Evolutionary conservation across 2,113 vertebrate genomes (phyloP).

Genomic region (human): GRCh38 chr1:29121001-29121500

Average conservation of each 20-base stretch:
- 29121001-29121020: constrained; percentile 76
- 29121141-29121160: constrained; percentile 79
- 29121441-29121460: constrained; percentile 96
- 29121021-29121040: constrained; percentile 72
- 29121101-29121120: constrained; percentile 68
- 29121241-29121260: constrained; percentile 78
- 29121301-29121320: constrained; percentile 82
- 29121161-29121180: constrained; percentile 82
- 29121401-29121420: constrained; percentile 97
- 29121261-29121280: constrained; percentile 85
- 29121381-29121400: constrained; percentile 92
- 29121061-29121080: constrained; percentile 75
- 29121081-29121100: constrained; percentile 58
- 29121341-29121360: constrained; percentile 79
- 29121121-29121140: constrained; percentile 50
- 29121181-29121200: constrained; percentile 79
- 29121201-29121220: constrained; percentile 78
- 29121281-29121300: constrained; percentile 73
- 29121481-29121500: constrained; percentile 93
- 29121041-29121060: constrained; percentile 86
- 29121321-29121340: constrained; percentile 73
- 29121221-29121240: constrained; percentile 63
- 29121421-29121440: constrained; percentile 98
- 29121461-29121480: constrained; percentile 98
- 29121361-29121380: constrained; percentile 86